Evolutionary conservation across 2,888 invertebrate species (phyloP).

Genomic region (Hirtodrosophila histrioides): DNA sequence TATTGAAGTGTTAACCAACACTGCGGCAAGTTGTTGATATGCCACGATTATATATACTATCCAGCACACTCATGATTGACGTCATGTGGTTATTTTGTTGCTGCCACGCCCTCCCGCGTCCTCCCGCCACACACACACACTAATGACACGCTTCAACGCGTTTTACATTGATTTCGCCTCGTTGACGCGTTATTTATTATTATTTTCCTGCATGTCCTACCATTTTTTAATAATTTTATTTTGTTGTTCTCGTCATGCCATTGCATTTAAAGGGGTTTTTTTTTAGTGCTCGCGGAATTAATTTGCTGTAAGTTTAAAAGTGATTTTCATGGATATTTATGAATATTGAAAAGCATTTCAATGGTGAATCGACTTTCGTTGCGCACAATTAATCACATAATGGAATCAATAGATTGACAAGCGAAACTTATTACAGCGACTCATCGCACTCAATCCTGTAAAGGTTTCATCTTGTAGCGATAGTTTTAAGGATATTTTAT

Average conservation of each 20-base stretch:
- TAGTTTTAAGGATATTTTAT: too few species aligned
- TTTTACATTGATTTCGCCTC: slow-evolving; percentile 71
- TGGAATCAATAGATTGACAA: slow-evolving; percentile 43
- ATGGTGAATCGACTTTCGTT: slow-evolving; percentile 52
- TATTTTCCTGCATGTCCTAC: slow-evolving; percentile 50
- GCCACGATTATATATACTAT: slow-evolving; percentile 36
- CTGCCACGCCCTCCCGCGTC: slow-evolving; percentile 44
- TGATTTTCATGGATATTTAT: slow-evolving; percentile 42
- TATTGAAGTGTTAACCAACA: slow-evolving; percentile 77
- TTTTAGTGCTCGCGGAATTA: slow-evolving; percentile 38
- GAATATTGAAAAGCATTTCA: slow-evolving; percentile 60
- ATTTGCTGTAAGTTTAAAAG: slow-evolving; percentile 64
- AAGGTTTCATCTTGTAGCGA: too few species aligned
- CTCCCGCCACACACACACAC: slow-evolving; percentile 29
- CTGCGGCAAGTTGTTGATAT: slow-evolving; percentile 73
- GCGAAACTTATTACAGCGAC: not conserved
- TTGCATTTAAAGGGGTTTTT: slow-evolving; percentile 30
- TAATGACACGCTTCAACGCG: slow-evolving; percentile 70
- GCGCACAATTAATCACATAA: slow-evolving; percentile 55
- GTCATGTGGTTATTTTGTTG: slow-evolving; percentile 47
- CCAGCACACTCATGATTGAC: slow-evolving; percentile 52
- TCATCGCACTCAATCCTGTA: too few species aligned
- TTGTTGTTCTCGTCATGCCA: slow-evolving; percentile 10
- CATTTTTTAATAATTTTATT: slow-evolving; percentile 23
- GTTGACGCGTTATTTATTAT: slow-evolving; percentile 69